Evolutionary conservation across 2,113 vertebrate genomes (phyloP).

Genomic region (Henicopernis longicauda): DNA sequence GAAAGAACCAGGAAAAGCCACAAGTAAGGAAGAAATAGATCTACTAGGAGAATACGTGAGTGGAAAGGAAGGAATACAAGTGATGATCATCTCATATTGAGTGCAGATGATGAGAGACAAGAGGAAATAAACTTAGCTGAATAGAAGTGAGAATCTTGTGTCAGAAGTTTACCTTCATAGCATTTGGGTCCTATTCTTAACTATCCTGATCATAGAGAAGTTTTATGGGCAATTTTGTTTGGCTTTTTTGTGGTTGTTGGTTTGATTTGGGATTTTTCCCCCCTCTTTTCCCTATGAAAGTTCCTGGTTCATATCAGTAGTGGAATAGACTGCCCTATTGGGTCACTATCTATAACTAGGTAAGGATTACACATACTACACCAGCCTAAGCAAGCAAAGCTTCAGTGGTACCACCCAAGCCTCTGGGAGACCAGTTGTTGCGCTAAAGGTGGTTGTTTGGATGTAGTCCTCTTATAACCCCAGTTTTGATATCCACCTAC

Average conservation of each 20-base stretch:
- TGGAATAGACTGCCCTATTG: background rate
- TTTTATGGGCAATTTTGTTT: background rate
- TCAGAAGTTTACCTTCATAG: background rate
- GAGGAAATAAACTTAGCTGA: background rate
- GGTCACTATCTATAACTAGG: background rate
- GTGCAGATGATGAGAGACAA: background rate
- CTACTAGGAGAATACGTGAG: background rate
- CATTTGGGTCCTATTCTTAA: background rate
- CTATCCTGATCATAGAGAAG: background rate
- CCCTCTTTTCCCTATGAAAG: background rate
- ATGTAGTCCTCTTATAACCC: background rate
- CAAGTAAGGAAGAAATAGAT: background rate
- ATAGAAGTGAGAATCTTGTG: background rate
- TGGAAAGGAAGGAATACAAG: background rate
- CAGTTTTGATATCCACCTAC: background rate
- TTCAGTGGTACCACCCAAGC: background rate
- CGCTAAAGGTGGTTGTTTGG: background rate
- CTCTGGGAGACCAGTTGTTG: background rate
- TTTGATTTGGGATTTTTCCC: fast-evolving
- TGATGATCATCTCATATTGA: background rate
- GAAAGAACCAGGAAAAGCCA: background rate
- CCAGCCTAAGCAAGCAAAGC: background rate
- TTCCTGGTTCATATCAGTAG: background rate
- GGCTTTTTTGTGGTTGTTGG: too few species aligned
- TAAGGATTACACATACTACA: background rate